phyloP scores from a whole-genome alignment of 2,888 invertebrate species.

The Campoletis raptor region DNA sequence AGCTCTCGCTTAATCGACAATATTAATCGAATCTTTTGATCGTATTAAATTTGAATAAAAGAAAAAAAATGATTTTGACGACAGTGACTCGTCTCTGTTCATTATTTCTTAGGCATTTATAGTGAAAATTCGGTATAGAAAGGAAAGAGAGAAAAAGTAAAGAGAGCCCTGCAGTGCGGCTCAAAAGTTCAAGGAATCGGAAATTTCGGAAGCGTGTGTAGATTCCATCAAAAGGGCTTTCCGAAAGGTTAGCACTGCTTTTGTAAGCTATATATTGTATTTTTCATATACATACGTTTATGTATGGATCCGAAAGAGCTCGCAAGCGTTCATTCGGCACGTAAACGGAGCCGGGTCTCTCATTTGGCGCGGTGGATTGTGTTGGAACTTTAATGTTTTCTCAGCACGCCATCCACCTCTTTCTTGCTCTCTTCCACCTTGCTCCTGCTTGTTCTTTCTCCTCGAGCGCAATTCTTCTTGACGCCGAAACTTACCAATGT shows the following conservation, averaged over 20 bases:
- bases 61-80: neutral
- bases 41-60: neutral
- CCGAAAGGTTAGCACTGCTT: conserved; percentile 58
- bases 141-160: neutral
- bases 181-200: conserved; percentile 81
- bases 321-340: conserved; percentile 76
- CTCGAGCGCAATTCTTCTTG: conserved; percentile 69
- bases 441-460: conserved; percentile 29
- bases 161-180: conserved; percentile 68
- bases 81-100: neutral
- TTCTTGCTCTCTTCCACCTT: conserved; percentile 39
- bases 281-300: conserved; percentile 19
- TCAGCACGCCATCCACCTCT: conserved; percentile 77
- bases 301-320: conserved; percentile 70
- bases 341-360: conserved; percentile 78
- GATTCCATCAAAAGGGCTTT: conserved; percentile 77
- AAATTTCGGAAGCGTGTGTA: conserved; percentile 82
- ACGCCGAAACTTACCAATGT: conserved; percentile 79
- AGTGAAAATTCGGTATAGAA: neutral
- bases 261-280: conserved; percentile 44
- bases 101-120: neutral
- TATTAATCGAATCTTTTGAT: neutral
- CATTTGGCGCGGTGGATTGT: conserved; percentile 83
- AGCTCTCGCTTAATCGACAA: neutral
- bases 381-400: conserved; percentile 79